phyloP scores from a whole-genome alignment of 1,140 invertebrate species.

The Drosophila virilis region DNA sequence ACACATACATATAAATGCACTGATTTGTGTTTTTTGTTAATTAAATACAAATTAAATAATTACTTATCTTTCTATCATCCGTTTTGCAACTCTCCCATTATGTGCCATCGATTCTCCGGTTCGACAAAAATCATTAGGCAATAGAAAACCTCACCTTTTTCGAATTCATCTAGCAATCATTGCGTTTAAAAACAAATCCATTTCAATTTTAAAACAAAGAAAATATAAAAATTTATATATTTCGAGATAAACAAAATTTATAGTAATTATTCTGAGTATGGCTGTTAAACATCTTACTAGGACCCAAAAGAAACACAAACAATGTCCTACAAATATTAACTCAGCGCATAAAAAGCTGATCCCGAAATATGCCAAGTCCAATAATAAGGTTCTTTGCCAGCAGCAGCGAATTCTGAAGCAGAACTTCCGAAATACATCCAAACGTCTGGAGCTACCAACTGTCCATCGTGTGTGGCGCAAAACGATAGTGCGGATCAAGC shows the following conservation, averaged over 20 bases:
- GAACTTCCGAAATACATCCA: not conserved
- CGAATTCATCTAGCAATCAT: not conserved
- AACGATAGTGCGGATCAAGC: slow-evolving; percentile 35
- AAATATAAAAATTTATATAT: not conserved
- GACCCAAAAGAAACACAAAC: not conserved
- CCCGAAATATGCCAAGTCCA: not conserved
- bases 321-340: not conserved
- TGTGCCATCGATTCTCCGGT: not conserved
- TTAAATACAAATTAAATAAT: slow-evolving; percentile 8
- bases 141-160: not conserved
- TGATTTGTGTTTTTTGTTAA: slow-evolving; percentile 2
- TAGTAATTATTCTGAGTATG: slow-evolving; percentile 8
- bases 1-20: slow-evolving; percentile 29
- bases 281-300: not conserved
- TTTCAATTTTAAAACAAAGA: not conserved
- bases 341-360: slow-evolving; percentile 1
- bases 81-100: not conserved
- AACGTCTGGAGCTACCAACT: not conserved
- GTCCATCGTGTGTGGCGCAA: slow-evolving; percentile 38
- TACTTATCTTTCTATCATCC: slow-evolving; percentile 17
- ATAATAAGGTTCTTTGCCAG: not conserved
- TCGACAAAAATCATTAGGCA: not conserved
- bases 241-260: slow-evolving; percentile 12
- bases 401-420: not conserved
- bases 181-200: not conserved